Percentiles rank a stretch among this genome's conserved stretches.
These are phyloP conservation scores for Sciurus vulgaris DNA, from an alignment of 2,797 vertebrate genomes.

Conservation along the genomic window DNA sequence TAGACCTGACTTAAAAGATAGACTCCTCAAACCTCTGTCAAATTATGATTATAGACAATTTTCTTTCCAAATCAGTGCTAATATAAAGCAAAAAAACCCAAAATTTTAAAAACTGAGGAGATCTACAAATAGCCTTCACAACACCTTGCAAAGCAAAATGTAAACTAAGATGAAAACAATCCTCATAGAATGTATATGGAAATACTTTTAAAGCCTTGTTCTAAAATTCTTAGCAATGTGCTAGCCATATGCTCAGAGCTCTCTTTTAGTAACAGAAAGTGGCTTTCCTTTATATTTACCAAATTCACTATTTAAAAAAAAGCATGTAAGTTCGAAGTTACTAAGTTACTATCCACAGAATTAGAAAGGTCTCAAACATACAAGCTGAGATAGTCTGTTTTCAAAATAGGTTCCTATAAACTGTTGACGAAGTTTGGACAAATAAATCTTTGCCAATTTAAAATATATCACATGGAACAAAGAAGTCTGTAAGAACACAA, in stretches of 20 bases:
- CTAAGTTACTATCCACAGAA: constrained; percentile 55
- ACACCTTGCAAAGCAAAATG: constrained; percentile 44
- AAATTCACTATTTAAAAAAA: constrained; percentile 9
- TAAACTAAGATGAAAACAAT: constrained; percentile 56
- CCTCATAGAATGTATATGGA: constrained; percentile 51
- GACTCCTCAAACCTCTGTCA: constrained; percentile 17
- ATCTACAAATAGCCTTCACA: constrained; percentile 17
- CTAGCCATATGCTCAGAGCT: neutral
- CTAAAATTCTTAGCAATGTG: constrained; percentile 51
- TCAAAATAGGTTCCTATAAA: constrained; percentile 50
- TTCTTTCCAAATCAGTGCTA: constrained; percentile 49
- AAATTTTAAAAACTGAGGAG: constrained; percentile 55
- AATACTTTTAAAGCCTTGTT: constrained; percentile 8
- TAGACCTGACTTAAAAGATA: constrained; percentile 25
- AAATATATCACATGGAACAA: neutral
- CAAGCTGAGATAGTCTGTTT: constrained; percentile 28
- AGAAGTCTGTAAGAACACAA: constrained; percentile 32
- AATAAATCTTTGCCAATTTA: constrained; percentile 65
- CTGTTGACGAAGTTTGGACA: constrained; percentile 36
- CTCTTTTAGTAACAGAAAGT: constrained; percentile 50
- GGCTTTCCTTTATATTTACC: constrained; percentile 36
- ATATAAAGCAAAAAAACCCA: constrained; percentile 51
- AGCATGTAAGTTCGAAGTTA: constrained; percentile 42
- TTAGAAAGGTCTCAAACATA: constrained; percentile 53
- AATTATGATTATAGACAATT: constrained; percentile 27